Evolutionary conservation across 2,797 vertebrate species (phyloP).

Genomic region (Gobio occitaniae): DNA sequence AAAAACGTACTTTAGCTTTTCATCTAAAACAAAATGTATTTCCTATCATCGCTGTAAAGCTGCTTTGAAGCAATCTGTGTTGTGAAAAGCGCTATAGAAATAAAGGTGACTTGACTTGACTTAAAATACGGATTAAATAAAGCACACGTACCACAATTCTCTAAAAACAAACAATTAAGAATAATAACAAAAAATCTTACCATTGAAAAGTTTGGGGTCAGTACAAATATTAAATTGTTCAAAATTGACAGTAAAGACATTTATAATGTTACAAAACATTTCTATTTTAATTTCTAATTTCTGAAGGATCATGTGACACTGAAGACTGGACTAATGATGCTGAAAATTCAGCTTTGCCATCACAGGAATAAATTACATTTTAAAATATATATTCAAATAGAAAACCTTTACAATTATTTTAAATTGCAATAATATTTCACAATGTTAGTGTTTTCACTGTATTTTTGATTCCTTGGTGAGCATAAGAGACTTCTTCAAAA

Average conservation of each 20-base stretch:
- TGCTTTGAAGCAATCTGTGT: no score
- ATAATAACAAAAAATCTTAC: neutral
- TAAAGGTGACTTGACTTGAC: no score
- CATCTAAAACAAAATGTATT: no score
- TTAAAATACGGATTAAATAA: no score
- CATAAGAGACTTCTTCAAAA: neutral
- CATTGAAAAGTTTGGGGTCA: neutral
- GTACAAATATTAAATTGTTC: neutral
- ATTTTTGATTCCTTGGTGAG: neutral
- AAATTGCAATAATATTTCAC: neutral
- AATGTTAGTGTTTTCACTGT: neutral
- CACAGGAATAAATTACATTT: neutral
- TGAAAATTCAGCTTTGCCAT: neutral
- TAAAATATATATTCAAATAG: neutral
- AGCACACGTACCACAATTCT: neutral
- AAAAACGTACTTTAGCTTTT: no score
- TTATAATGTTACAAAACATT: no score
- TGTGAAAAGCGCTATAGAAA: no score
- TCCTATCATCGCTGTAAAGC: no score
- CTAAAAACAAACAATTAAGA: neutral
- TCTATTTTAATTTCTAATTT: neutral
- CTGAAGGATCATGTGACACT: neutral
- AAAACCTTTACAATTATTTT: neutral
- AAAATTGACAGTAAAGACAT: no score
- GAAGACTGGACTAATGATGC: neutral